phyloP scores from a whole-genome alignment of 2,113 vertebrate species.

The Ardeotis arabs region DNA sequence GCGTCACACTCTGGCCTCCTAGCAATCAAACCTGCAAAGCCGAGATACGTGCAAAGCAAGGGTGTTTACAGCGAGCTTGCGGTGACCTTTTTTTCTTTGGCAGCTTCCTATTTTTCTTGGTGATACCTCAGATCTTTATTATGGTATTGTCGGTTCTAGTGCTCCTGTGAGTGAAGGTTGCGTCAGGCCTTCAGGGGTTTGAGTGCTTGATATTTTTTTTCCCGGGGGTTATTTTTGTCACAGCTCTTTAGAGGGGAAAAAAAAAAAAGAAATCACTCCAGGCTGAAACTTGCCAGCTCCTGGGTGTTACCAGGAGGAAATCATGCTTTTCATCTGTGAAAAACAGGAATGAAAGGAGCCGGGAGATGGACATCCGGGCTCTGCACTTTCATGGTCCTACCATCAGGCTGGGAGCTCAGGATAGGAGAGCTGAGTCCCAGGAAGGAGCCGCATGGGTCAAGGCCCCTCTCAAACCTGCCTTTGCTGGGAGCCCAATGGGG shows the following conservation, averaged over 20 bases:
- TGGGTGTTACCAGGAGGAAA: constrained; percentile 38
- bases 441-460: background rate
- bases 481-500: background rate
- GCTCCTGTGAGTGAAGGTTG: constrained; percentile 6
- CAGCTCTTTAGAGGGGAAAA: background rate
- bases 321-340: background rate
- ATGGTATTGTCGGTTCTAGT: background rate
- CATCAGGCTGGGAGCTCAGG: background rate
- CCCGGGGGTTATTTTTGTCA: constrained; percentile 5
- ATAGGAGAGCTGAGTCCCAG: accelerated
- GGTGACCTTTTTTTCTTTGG: constrained; percentile 5
- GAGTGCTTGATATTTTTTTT: background rate
- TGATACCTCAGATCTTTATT: constrained; percentile 60
- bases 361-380: background rate
- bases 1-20: constrained; percentile 38
- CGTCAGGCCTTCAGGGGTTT: background rate
- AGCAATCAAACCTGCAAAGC: background rate
- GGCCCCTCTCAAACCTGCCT: background rate
- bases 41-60: background rate
- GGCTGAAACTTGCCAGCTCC: constrained; percentile 10
- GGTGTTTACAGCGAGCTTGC: constrained; percentile 8
- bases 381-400: background rate
- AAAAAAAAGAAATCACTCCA: background rate
- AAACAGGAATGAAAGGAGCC: background rate
- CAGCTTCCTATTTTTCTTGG: constrained; percentile 54